phyloP scores from a whole-genome alignment of 2,888 invertebrate genomes.

The Eulithis testata region DNA sequence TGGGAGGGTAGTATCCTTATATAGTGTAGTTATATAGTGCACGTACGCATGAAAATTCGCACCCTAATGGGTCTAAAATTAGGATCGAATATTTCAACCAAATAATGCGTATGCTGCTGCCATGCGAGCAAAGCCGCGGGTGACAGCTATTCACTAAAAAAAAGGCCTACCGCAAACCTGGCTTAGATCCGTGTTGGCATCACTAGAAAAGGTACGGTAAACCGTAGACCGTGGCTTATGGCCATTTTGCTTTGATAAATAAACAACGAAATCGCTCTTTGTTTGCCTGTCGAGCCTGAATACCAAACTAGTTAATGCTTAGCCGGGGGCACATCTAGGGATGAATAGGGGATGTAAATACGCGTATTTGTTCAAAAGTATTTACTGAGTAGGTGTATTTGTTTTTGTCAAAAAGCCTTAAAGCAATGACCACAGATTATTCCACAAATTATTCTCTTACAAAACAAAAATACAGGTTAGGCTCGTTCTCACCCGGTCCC shows the following conservation, averaged over 20 bases:
- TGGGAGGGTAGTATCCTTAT: no score
- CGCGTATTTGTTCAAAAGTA: background rate
- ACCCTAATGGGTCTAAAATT: no score
- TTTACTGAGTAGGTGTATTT: background rate
- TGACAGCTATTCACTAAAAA: slow-evolving; percentile 17
- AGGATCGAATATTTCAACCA: no score
- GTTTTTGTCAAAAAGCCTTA: background rate
- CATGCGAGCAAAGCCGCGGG: no score
- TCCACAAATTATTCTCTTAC: no score
- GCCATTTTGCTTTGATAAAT: slow-evolving; percentile 41
- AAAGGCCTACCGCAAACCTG: slow-evolving; percentile 20
- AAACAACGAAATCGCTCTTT: slow-evolving; percentile 43
- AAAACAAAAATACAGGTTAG: no score
- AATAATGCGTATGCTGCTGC: no score
- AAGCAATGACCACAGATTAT: background rate
- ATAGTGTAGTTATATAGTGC: no score
- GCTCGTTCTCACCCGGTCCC: no score
- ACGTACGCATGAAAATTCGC: no score
- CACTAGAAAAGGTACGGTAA: slow-evolving; percentile 17
- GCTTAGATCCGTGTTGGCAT: slow-evolving; percentile 19
- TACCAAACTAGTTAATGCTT: slow-evolving; percentile 49
- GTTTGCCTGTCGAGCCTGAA: slow-evolving; percentile 40
- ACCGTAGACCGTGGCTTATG: slow-evolving; percentile 16
- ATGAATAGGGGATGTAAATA: slow-evolving; percentile 1
- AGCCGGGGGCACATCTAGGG: slow-evolving; percentile 36